These are phyloP conservation scores for Lagocephalus sceleratus DNA, from an alignment of 2,797 vertebrate genomes.

Conservation along the genomic window DNA sequence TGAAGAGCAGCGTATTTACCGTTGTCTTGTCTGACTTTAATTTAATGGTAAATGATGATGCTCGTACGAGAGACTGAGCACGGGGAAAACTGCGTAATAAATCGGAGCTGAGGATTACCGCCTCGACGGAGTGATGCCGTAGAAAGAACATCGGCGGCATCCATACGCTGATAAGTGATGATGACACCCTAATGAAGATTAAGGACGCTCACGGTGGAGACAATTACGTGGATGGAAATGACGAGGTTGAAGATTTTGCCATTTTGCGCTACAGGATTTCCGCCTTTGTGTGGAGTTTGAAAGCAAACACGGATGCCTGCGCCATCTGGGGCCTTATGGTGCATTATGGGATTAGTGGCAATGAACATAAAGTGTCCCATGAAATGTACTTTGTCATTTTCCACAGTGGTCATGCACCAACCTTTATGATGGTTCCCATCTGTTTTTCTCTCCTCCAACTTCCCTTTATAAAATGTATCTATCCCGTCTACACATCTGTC, in stretches of 20 bases:
- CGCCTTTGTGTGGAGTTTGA: constrained; percentile 31
- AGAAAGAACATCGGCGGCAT: constrained; percentile 2
- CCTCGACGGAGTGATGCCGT: constrained; percentile 1
- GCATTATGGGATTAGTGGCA: constrained; percentile 46
- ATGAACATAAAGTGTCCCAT: constrained; percentile 40
- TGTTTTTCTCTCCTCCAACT: constrained; percentile 54
- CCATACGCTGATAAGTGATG: constrained; percentile 23
- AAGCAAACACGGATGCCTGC: constrained; percentile 38
- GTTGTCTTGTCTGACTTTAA: not conserved
- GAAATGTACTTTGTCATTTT: constrained; percentile 45
- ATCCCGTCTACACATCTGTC: not conserved
- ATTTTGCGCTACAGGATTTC: constrained; percentile 23
- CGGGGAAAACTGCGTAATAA: too few species aligned
- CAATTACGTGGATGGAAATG: constrained; percentile 18
- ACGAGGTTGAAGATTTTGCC: constrained; percentile 20
- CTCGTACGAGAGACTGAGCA: not conserved
- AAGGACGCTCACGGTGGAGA: constrained; percentile 22
- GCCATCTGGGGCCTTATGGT: constrained; percentile 53
- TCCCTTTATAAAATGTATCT: constrained; percentile 18
- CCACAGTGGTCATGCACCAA: constrained; percentile 20
- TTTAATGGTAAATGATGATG: not conserved
- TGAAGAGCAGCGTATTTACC: not conserved
- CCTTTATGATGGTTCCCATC: constrained; percentile 31
- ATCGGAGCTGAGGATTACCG: not conserved
- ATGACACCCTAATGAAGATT: constrained; percentile 40